A percentile compares a stretch with the other conserved stretches of the same genome.
These are phyloP conservation scores for Microtus ochrogaster DNA, from an alignment of 2,113 vertebrate genomes.

Conservation along the genomic window DNA sequence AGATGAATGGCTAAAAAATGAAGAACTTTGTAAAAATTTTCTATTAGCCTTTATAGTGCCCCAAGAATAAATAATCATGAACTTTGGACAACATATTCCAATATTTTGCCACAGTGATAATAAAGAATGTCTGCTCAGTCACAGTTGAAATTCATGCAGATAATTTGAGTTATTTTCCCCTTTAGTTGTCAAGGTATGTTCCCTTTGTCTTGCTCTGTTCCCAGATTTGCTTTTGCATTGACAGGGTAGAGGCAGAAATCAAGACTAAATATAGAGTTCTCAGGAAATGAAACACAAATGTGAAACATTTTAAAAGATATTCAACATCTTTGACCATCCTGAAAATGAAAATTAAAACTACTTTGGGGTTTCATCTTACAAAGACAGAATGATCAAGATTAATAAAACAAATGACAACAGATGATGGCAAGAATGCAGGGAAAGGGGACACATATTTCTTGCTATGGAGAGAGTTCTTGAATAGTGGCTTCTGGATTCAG, in stretches of 20 bases:
- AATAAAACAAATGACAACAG: background rate
- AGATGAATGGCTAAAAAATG: background rate
- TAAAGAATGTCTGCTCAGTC: background rate
- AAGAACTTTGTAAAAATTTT: background rate
- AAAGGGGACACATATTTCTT: background rate
- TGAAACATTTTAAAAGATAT: background rate
- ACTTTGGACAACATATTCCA: background rate
- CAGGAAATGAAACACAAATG: background rate
- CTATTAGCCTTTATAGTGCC: conserved; percentile 10
- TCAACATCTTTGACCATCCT: background rate
- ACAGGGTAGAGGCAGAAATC: background rate
- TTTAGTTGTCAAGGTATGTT: background rate
- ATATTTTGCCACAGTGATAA: conserved; percentile 28
- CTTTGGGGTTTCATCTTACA: background rate
- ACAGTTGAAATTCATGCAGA: background rate
- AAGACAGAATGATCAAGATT: background rate
- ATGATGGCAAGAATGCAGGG: background rate
- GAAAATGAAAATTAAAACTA: background rate
- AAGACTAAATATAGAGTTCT: background rate
- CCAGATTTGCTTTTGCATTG: background rate
- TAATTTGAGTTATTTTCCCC: conserved; percentile 18
- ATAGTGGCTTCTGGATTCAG: background rate
- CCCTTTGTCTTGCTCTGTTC: background rate
- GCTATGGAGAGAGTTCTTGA: background rate
- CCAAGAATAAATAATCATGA: background rate